phyloP scores from a whole-genome alignment of 35 echinoderm and acorn worm genomes.

The Strongylocentrotus purpuratus region DNA sequence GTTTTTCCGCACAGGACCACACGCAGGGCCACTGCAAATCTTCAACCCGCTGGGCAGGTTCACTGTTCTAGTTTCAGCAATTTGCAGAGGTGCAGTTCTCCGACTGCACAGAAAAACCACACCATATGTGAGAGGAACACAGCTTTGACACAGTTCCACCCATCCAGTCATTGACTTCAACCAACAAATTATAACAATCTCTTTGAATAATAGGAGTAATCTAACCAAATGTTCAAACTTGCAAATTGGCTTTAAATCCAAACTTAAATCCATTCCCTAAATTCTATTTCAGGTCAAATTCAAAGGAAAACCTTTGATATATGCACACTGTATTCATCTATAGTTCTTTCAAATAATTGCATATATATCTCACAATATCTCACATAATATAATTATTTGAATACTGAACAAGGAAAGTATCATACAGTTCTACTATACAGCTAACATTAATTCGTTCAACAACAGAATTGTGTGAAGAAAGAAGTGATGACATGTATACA shows the following conservation, averaged over 20 bases:
- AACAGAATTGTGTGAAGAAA: not conserved
- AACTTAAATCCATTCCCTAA: not conserved
- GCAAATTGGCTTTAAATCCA: not conserved
- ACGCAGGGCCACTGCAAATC: not conserved
- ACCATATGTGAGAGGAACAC: not conserved
- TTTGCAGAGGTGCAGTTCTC: not conserved
- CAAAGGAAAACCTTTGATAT: not conserved
- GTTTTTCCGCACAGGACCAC: conserved; percentile 6
- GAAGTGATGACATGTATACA: not conserved
- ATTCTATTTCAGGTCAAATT: not conserved
- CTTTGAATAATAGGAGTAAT: not conserved
- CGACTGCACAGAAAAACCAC: conserved; percentile 8
- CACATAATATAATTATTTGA: not conserved
- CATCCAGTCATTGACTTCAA: not conserved
- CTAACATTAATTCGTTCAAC: not conserved
- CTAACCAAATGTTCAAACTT: not conserved
- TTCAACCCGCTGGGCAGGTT: not conserved
- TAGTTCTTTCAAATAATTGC: not conserved
- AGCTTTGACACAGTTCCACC: not conserved
- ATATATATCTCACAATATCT: conserved; percentile 19
- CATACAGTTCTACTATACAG: conserved; percentile 17
- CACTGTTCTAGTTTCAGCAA: not conserved
- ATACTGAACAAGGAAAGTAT: not conserved
- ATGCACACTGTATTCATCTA: not conserved
- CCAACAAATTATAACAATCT: not conserved